Evolutionary conservation across 1,140 invertebrate genomes (phyloP).

Genomic region (Bathynomus jamesi): DNA sequence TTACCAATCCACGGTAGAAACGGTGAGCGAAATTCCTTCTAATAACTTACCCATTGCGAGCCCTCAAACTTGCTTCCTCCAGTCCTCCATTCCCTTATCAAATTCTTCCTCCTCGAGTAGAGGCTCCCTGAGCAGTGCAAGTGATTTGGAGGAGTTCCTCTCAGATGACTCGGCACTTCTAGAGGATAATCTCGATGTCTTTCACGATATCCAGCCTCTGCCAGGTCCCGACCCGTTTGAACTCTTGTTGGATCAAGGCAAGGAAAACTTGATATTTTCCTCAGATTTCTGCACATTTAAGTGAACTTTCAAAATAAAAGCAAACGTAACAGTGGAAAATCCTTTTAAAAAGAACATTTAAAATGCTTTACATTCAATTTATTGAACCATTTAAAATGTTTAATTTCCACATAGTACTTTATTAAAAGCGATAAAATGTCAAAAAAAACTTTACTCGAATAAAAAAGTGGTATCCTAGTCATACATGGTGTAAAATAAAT

Average conservation of each 20-base stretch:
- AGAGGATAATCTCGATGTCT: neutral
- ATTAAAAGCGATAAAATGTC: too few relatives aligned
- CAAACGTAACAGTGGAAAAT: too few relatives aligned
- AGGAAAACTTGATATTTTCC: neutral
- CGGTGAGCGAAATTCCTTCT: too few relatives aligned
- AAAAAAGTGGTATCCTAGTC: too few relatives aligned
- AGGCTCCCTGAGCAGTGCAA: neutral
- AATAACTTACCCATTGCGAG: too few relatives aligned
- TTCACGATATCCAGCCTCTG: neutral
- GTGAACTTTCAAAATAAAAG: neutral
- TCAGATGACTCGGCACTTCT: neutral
- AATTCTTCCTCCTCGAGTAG: neutral
- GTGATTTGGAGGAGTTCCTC: neutral
- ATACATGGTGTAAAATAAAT: too few relatives aligned
- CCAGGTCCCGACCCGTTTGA: neutral
- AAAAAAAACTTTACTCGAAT: too few relatives aligned
- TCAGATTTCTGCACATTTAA: neutral
- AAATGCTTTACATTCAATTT: too few relatives aligned
- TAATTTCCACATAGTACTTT: too few relatives aligned
- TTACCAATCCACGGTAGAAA: neutral
- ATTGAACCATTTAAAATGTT: too few relatives aligned
- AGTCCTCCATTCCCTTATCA: neutral
- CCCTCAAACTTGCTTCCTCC: neutral
- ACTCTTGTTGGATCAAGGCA: neutral
- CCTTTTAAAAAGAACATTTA: too few relatives aligned